Evolutionary conservation across 2,888 invertebrate genomes (phyloP).

Genomic region (Ptilodon capucinus): DNA sequence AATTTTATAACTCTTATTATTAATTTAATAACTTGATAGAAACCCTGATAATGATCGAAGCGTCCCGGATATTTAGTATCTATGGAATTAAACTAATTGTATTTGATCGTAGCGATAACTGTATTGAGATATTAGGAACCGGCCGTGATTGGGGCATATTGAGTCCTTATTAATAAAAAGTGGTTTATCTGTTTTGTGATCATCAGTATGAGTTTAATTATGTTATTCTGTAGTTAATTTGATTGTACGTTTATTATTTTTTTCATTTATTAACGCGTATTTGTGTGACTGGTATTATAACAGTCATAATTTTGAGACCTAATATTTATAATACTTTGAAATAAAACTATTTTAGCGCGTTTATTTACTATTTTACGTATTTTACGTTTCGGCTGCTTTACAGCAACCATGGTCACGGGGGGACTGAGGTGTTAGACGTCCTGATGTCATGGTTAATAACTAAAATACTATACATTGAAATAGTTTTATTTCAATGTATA

Average conservation of each 20-base stretch:
- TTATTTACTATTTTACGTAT: too few species aligned
- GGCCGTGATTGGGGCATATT: conserved; percentile 7
- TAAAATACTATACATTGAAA: too few species aligned
- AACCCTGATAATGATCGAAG: not conserved
- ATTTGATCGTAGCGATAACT: conserved; percentile 24
- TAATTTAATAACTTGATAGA: conserved; percentile 19
- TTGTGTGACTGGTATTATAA: too few species aligned
- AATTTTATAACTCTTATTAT: not conserved
- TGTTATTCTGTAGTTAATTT: not conserved
- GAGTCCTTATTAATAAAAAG: not conserved
- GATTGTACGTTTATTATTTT: not conserved
- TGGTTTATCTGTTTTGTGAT: not conserved
- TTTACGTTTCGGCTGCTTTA: too few species aligned
- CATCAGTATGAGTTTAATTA: not conserved
- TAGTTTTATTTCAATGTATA: too few species aligned
- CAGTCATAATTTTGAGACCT: too few species aligned
- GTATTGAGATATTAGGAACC: conserved; percentile 24
- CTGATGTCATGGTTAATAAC: too few species aligned
- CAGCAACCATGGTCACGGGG: too few species aligned
- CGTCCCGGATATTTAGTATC: conserved; percentile 18
- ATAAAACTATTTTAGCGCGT: too few species aligned
- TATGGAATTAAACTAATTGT: conserved; percentile 34
- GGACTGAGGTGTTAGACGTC: too few species aligned
- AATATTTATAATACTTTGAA: too few species aligned
- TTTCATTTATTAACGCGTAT: too few species aligned